phyloP scores from a whole-genome alignment of 92 coral and sea anemone genomes.

The Porites cylindrica region DNA sequence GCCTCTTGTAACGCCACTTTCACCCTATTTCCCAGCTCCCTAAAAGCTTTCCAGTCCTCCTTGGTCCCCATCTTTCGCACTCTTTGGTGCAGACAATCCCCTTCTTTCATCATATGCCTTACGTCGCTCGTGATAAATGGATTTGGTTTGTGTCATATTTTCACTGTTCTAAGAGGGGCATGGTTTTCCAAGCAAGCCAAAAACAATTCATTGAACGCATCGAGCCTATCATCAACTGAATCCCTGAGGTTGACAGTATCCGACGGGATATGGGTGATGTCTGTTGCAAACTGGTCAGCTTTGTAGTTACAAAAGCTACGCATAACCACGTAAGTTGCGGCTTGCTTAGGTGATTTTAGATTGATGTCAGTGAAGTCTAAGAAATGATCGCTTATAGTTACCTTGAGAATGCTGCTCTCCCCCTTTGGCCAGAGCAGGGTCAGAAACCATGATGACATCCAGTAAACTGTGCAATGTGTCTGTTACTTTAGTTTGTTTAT shows the following conservation, averaged over 20 bases:
- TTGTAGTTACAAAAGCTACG: neutral
- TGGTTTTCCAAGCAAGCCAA: neutral
- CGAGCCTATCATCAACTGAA: neutral
- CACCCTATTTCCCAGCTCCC: neutral
- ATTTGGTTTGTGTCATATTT: too few relatives aligned
- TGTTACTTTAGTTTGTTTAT: slow-evolving; percentile 51
- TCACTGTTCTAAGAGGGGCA: neutral
- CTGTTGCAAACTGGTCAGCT: slow-evolving; percentile 12
- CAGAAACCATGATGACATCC: slow-evolving; percentile 29
- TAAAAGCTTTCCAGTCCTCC: neutral
- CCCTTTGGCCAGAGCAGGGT: slow-evolving; percentile 2
- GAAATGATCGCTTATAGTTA: slow-evolving; percentile 65
- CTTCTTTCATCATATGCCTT: too few relatives aligned
- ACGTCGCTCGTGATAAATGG: neutral
- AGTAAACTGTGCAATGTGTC: slow-evolving; percentile 1
- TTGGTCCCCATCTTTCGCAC: neutral
- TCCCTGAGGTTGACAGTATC: neutral
- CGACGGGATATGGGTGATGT: neutral
- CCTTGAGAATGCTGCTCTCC: slow-evolving; percentile 30
- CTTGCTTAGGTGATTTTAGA: neutral
- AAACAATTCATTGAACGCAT: neutral
- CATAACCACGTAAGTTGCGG: neutral
- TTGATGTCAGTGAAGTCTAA: slow-evolving; percentile 27
- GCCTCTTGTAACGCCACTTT: neutral
- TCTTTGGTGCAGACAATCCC: neutral